Conservation (phyloP, 2,113 vertebrate species). For the Cynoglossus semilaevis region DNA sequence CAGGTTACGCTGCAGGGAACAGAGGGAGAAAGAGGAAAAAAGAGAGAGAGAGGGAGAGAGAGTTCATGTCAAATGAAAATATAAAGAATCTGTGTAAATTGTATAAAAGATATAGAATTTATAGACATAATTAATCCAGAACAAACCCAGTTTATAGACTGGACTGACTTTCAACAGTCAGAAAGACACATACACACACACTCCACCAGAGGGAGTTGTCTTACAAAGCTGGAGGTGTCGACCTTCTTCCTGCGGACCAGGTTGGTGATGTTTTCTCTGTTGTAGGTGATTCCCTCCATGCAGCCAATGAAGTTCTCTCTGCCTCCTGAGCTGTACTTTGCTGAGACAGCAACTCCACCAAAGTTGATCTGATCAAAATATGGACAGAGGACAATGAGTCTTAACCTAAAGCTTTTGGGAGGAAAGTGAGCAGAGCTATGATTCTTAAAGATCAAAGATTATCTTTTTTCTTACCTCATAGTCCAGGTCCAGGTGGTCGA, state of each 20-base stretch:
- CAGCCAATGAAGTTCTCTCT: conserved; percentile 93
- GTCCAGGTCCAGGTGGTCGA: conserved; percentile 94
- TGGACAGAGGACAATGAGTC: not conserved
- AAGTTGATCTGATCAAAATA: conserved; percentile 84
- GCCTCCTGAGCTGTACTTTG: conserved; percentile 86
- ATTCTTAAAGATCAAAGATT: not conserved
- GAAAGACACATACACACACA: conserved; percentile 5
- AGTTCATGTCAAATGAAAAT: no score
- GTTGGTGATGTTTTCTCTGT: conserved; percentile 93
- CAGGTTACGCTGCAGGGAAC: conserved; percentile 82
- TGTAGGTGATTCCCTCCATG: conserved; percentile 95
- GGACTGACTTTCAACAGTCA: no score
- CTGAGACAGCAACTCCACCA: conserved; percentile 88
- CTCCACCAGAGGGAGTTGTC: conserved; percentile 8
- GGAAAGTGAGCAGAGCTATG: no score
- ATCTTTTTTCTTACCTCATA: conserved; percentile 87
- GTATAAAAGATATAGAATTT: no score
- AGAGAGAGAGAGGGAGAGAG: not conserved
- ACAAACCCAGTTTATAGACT: no score
- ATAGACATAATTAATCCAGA: no score
- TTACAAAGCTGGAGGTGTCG: conserved; percentile 85
- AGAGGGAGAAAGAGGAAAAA: not conserved
- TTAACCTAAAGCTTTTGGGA: no score
- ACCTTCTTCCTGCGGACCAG: conserved; percentile 88
- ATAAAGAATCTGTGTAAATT: no score